Evolutionary conservation across 2,888 invertebrate genomes (phyloP), one percentile per base, ranked within the genome.

Genomic region (Temnothorax ravouxi): DNA sequence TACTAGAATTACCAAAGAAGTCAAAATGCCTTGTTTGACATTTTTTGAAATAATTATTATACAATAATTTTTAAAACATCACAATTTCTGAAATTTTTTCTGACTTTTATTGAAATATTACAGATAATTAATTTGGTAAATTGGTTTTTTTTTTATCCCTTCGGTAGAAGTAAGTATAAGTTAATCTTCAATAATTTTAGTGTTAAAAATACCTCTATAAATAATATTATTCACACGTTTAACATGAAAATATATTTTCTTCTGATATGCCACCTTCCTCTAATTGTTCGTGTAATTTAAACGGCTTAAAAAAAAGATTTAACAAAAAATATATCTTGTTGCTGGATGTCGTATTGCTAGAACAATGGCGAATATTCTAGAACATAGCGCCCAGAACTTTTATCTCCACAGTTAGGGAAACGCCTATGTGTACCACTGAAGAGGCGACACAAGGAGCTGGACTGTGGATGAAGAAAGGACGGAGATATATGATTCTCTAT

Each of bases 381-480:
- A 90, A 91, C 84, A 92, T 92, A 92, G 91, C 92, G 34, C 67
- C 75, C n/a, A 86, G 84, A 75, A 83, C 56, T 88, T 72, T 90
- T 80, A 87, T 91, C 34, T 92, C 90, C 92, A 92, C 92, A 92
- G 90, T 8, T 38, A 71, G 18, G 29, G 85, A 44, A 88, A 91
- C 91, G 90, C 91, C 92, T 84, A 29, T 71, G 71, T 72, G 83
- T 82, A 87, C 85, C 56, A 88, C 86, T 74, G 75, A 88, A 9
- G 2, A 50, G 41, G 84, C 61, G 66, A 86, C 85, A 80, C 64
- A 87, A 83, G 92, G 91, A 91, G 92, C 92, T 91, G 25, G 34
- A 15, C 90, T 90, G 92, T 92, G 92, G 92, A 8, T 83, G 59
- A 18, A 52, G 54, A 34, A 62, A 13, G 13, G 15, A 25, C 44